Evolutionary conservation across 2,113 vertebrate species (phyloP), one percentile per base, ranked within the genome.

Genomic region (Triplophysa rosa): DNA sequence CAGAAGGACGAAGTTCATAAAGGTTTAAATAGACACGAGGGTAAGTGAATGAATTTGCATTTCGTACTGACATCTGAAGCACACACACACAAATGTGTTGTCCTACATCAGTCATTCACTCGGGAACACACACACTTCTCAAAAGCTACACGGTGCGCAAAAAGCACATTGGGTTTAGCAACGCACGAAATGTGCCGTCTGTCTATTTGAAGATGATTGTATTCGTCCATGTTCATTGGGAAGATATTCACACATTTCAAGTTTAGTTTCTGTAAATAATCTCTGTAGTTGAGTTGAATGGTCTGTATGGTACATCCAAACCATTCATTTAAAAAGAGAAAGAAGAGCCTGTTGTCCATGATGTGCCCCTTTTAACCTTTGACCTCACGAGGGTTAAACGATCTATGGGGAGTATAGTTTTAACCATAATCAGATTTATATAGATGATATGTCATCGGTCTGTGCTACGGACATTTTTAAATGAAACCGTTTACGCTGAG

Each of bases 1-100:
- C 42, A 11, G 42, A 45, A 45, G 11, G 2, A 1, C 42, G 42
- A 8, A 45, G 9, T 1, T 45, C 8, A 45, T 45, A 11, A 0
- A 10, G 42, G 42, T 45, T 45, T 45, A 33, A 33, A 33, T 33
- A 11, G 42, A 45, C 9, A 11, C 11, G 2, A 10, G 42, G 42
- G 42, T 45, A 11, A 45, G 9, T 1, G 9, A 45, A 45, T 33
- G 33, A 3, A 5, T 45, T 45, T 45, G 1, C 42, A 33, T 33
- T 33, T 33, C 33, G 4, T 33, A 33, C 33, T 5, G 33, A 33
- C 33, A 33, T 45, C 42, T 11, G 9, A 45, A 45, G 42, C 42
- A 45, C 42, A 45, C 42, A 40, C 5, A 11, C 42, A 45, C 21
- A 59, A 56, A 77, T 23, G 26, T 84, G 42, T 78, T 79, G 75